Evolutionary conservation across 1,140 invertebrate genomes (phyloP).

Genomic region (Muscidifurax raptorellus): DNA sequence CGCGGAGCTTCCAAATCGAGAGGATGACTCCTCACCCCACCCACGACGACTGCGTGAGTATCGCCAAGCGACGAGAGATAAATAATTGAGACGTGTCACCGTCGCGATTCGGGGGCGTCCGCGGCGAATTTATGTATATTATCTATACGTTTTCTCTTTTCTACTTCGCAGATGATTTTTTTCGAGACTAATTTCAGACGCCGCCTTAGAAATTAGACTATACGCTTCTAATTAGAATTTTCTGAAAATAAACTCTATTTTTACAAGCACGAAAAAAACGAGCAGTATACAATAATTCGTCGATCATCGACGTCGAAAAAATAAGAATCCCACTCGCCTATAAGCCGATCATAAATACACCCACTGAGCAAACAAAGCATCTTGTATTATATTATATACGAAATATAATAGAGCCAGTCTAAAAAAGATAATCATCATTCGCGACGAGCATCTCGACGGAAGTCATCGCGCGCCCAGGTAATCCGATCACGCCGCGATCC

Average conservation of each 20-base stretch:
- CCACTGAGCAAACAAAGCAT: background rate
- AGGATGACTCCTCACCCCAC: conserved; percentile 40
- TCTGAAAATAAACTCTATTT: background rate
- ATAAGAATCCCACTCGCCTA: background rate
- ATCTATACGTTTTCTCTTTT: conserved; percentile 17
- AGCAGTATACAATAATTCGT: background rate
- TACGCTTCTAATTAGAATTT: background rate
- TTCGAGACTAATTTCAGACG: background rate
- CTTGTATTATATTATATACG: no score
- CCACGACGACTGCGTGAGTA: conserved; percentile 13
- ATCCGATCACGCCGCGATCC: conserved; percentile 1
- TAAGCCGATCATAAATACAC: background rate
- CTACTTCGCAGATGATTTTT: background rate
- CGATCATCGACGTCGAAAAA: background rate
- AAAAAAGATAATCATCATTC: background rate
- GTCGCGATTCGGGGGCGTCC: conserved; percentile 17
- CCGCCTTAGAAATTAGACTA: background rate
- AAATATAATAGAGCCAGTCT: background rate
- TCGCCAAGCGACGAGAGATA: conserved; percentile 6
- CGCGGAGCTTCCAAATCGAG: conserved; percentile 24
- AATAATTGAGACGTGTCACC: conserved; percentile 40
- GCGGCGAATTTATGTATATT: conserved; percentile 31
- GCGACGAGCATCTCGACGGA: background rate
- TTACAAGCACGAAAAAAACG: background rate
- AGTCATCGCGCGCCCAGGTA: background rate